Percentiles rank a stretch among this genome's conserved stretches.
These are phyloP conservation scores for Octomys mimax DNA, from an alignment of 2,797 vertebrate species.

Conservation along the genomic window DNA sequence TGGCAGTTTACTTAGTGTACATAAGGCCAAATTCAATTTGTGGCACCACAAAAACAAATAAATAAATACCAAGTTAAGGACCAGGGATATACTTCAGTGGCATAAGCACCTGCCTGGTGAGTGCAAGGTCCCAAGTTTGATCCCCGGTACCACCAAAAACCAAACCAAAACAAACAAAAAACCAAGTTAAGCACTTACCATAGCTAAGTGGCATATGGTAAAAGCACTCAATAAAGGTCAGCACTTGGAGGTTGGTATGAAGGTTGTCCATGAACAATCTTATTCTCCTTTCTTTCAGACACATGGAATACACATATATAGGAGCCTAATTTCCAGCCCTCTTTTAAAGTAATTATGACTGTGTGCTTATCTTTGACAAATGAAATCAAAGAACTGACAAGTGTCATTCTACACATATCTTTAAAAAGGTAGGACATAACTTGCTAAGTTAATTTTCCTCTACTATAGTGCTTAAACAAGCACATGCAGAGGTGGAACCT, in stretches of 20 bases:
- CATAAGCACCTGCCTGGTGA: not conserved
- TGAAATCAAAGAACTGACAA: slow-evolving; percentile 12
- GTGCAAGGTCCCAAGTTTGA: not conserved
- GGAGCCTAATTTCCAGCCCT: not conserved
- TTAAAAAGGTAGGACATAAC: not conserved
- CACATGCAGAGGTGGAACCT: not conserved
- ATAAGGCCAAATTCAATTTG: no score
- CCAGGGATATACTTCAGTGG: not conserved
- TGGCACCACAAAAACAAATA: no score
- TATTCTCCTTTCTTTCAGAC: slow-evolving; percentile 10
- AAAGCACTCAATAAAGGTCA: slow-evolving; percentile 31
- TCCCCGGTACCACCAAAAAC: not conserved
- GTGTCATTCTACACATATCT: not conserved
- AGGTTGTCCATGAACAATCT: not conserved
- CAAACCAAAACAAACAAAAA: not conserved
- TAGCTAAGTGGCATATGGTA: not conserved
- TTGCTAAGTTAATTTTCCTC: not conserved
- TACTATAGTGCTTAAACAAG: slow-evolving; percentile 21
- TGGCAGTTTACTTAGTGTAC: not conserved
- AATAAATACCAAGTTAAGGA: no score
- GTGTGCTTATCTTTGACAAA: not conserved
- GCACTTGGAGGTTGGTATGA: not conserved
- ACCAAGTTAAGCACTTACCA: slow-evolving; percentile 1
- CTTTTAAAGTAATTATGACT: not conserved
- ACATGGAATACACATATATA: not conserved